Evolutionary conservation across 2,113 vertebrate species (phyloP).

Genomic region (Phyllostomus discolor): DNA sequence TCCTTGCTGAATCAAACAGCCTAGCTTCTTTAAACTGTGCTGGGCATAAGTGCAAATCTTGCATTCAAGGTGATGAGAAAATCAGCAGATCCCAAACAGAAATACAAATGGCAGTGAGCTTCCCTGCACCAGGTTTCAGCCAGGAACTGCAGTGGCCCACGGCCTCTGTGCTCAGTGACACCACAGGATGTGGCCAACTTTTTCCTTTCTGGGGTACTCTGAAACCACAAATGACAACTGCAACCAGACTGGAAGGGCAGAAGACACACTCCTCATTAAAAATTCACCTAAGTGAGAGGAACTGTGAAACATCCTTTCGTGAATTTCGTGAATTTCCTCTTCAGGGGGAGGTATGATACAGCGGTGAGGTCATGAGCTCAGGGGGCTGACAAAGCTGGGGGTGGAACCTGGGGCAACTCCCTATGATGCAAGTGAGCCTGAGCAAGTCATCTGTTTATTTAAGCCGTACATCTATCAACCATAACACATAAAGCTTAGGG

Average conservation of each 20-base stretch:
- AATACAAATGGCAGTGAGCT: not conserved
- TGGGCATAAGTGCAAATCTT: not conserved
- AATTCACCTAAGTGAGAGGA: not conserved
- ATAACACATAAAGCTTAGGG: not conserved
- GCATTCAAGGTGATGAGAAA: not conserved
- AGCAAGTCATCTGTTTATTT: not conserved
- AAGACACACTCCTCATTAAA: not conserved
- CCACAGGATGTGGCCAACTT: no score
- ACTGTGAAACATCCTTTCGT: rapidly evolving
- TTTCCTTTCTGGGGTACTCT: not conserved
- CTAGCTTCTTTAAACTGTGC: not conserved
- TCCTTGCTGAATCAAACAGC: not conserved
- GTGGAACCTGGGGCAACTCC: not conserved
- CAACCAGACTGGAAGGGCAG: not conserved
- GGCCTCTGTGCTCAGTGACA: no score
- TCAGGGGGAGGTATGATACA: not conserved
- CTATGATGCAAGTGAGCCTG: not conserved
- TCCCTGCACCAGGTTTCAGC: not conserved
- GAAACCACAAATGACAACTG: not conserved
- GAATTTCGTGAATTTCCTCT: not conserved
- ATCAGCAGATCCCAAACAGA: not conserved
- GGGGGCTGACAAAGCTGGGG: not conserved
- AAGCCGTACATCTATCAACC: not conserved
- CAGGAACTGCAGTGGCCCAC: not conserved
- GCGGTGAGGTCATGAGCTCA: not conserved